phyloP scores from a whole-genome alignment of 2,888 invertebrate genomes.

The Amphipoea lucens region DNA sequence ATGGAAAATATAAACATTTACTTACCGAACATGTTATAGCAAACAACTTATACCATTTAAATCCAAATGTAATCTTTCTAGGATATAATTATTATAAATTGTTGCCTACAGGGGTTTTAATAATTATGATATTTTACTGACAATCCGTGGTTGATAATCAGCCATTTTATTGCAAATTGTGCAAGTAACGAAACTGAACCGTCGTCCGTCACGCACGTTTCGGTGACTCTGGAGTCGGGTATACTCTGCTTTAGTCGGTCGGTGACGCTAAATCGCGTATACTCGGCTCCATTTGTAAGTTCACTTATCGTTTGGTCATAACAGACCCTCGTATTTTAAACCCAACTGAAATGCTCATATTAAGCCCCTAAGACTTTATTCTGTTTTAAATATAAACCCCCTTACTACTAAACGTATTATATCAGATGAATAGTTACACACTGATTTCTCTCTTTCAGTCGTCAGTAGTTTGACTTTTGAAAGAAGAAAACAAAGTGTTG shows the following conservation, averaged over 20 bases:
- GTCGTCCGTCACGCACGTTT: neutral
- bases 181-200: neutral
- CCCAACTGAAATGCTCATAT: neutral
- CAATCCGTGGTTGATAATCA: neutral
- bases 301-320: neutral
- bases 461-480: no score
- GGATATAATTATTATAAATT: conserved; percentile 3
- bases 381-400: neutral
- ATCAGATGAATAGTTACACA: no score
- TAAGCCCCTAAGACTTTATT: neutral
- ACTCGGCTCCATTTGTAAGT: neutral
- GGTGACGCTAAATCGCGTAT: neutral
- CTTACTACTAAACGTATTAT: no score
- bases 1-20: neutral
- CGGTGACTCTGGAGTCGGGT: neutral
- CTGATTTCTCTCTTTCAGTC: no score
- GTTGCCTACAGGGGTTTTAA: neutral
- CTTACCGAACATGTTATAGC: neutral
- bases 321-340: neutral
- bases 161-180: neutral
- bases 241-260: neutral
- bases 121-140: neutral
- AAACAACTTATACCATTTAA: conserved; percentile 16
- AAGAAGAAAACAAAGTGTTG: no score
- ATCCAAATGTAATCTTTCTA: conserved; percentile 28